A percentile compares a stretch with the other conserved stretches of the same genome.
Evolutionary conservation across 37 sponge, comb jelly and placozoan genomes (phyloP).

Genomic region (Chondrosia reniformis): DNA sequence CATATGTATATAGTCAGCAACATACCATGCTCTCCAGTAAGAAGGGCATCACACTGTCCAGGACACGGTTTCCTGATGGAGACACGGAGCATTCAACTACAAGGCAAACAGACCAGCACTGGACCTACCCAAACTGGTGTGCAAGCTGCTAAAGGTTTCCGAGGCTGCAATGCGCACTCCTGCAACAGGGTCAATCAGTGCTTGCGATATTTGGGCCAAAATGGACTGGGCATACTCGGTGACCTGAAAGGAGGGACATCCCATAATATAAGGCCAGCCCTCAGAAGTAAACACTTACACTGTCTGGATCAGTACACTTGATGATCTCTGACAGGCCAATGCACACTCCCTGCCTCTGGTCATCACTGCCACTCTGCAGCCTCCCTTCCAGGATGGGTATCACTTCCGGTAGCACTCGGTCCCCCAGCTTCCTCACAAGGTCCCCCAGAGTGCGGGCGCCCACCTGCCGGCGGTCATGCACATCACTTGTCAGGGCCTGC

Average conservation of each 20-base stretch:
- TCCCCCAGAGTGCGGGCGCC: slow-evolving; percentile 94
- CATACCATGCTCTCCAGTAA: slow-evolving; percentile 55
- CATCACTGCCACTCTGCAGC: slow-evolving; percentile 41
- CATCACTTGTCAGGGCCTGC: slow-evolving; percentile 71
- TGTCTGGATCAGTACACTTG: slow-evolving; percentile 78
- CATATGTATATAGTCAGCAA: background rate
- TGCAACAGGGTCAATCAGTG: slow-evolving; percentile 70
- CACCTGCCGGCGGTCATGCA: slow-evolving; percentile 71
- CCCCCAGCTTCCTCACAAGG: slow-evolving; percentile 93
- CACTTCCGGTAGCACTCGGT: slow-evolving; percentile 92
- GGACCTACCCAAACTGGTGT: slow-evolving; percentile 79
- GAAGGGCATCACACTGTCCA: slow-evolving; percentile 84
- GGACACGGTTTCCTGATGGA: slow-evolving; percentile 54
- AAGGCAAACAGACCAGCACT: background rate
- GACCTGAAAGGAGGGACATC: slow-evolving; percentile 34
- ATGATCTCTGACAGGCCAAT: slow-evolving; percentile 95
- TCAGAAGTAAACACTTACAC: slow-evolving; percentile 29
- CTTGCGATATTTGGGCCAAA: slow-evolving; percentile 69
- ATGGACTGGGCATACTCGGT: slow-evolving; percentile 72
- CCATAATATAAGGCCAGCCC: background rate
- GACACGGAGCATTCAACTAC: background rate
- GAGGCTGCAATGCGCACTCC: slow-evolving; percentile 94
- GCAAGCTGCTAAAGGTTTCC: slow-evolving; percentile 83
- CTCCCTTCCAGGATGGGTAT: slow-evolving; percentile 90
- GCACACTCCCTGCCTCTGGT: slow-evolving; percentile 95